Evolutionary conservation across 2,888 invertebrate genomes (phyloP), one percentile per base, ranked within the genome.

Genomic region (Lasioglossum oenotherae): DNA sequence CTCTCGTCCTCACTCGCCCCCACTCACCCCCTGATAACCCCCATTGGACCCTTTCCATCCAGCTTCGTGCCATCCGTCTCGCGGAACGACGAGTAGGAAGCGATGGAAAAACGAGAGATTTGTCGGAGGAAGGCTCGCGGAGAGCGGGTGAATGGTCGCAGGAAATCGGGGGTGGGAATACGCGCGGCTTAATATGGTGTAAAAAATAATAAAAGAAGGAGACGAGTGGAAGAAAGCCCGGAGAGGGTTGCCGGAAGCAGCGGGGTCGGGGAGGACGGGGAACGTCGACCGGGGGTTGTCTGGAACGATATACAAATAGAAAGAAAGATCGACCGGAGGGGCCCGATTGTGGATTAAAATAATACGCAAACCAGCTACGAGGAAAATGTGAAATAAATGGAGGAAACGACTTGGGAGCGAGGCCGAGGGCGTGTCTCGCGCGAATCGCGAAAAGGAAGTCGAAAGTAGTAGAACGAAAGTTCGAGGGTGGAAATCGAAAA

Each of bases 261-360:
- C n/a, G 23, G 82, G 31, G 44, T 53, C 60, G 31, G 67, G 5
- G 44, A 12, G 64, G 41, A 1, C 19, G 57, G 16, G 46, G 16
- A 27, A 53, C 60, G 64, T 53, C 53, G 60, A 79, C 49, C 57
- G 57, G n/a, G 72, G 60, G 72, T 23, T 14, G 72, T 64, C 74
- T 16, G 35, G 19, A 23, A 46, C 64, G 53, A 35, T 82, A 69
- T 82, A 71, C 69, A 74, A 67, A 72, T 27, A 53, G 78, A 75
- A 57, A 27, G 57, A 31, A 44, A n/a, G 74, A 27, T 78, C 27
- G 78, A 67, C 46, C n/a, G n/a, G 64, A 23, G 53, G 16, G 73
- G 60, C 44, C 57, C 46, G 77, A 74, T 78, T 23, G 71, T 69
- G 69, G 82, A 82, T 84, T 84, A 78, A 76, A 83, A 82, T 71